These are phyloP conservation scores for Nicator chloris DNA, from an alignment of 2,113 vertebrate genomes.

Conservation along the genomic window DNA sequence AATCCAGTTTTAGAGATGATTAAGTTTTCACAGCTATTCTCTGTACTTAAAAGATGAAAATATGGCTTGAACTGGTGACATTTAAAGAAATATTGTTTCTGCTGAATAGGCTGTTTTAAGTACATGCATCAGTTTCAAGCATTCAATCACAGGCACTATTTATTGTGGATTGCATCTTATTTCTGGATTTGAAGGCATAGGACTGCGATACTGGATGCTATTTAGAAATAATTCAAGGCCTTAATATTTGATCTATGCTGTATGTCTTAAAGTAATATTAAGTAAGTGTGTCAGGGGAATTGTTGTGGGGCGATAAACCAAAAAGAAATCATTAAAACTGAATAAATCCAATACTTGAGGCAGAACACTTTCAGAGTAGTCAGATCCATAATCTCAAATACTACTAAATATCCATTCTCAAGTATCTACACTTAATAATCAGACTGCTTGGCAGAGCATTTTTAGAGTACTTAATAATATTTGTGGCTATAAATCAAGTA, in stretches of 20 bases:
- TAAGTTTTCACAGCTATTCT: neutral
- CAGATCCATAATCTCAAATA: slow-evolving; percentile 17
- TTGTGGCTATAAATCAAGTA: slow-evolving; percentile 26
- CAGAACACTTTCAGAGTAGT: slow-evolving; percentile 22
- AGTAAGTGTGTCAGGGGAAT: neutral
- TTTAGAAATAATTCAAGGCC: neutral
- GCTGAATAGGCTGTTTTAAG: neutral
- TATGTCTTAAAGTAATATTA: neutral
- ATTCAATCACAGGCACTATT: neutral
- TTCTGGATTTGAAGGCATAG: neutral
- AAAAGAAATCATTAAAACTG: neutral
- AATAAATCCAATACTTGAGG: slow-evolving; percentile 15
- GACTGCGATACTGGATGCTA: neutral
- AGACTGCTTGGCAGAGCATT: slow-evolving; percentile 11
- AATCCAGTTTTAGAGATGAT: neutral
- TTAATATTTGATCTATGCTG: neutral
- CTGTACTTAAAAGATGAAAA: neutral
- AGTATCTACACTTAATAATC: neutral
- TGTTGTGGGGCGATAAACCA: neutral
- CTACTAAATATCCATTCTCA: neutral
- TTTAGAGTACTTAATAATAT: slow-evolving; percentile 18
- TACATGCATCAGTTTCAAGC: neutral
- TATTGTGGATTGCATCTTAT: neutral
- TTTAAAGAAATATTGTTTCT: neutral
- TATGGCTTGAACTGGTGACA: neutral